phyloP scores from a whole-genome alignment of 2,113 vertebrate species.

The Ceyx cyanopectus region DNA sequence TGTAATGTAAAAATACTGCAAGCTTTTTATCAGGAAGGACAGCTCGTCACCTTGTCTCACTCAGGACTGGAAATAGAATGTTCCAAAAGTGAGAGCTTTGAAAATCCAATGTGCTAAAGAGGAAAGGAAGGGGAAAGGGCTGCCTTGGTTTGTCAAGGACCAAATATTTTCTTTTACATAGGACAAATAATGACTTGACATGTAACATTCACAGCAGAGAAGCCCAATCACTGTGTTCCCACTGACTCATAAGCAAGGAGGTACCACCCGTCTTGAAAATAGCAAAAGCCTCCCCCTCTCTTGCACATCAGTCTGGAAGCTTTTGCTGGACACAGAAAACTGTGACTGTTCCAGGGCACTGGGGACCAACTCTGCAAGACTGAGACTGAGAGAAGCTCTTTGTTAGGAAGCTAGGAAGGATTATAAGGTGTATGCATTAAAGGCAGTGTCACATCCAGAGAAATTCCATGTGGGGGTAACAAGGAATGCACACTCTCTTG shows the following conservation, averaged over 20 bases:
- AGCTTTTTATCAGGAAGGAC: conserved; percentile 69
- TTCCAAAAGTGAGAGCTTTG: conserved; percentile 63
- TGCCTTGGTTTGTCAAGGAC: conserved; percentile 48
- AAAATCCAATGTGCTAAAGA: conserved; percentile 48
- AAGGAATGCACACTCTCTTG: neutral
- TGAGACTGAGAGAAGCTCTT: neutral
- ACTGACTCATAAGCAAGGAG: conserved; percentile 49
- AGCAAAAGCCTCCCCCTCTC: conserved; percentile 28
- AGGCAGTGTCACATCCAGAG: neutral
- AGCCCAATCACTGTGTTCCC: conserved; percentile 12
- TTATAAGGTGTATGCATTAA: neutral
- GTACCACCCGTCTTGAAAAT: conserved; percentile 38
- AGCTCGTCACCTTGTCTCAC: conserved; percentile 64
- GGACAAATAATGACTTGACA: conserved; percentile 61
- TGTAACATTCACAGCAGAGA: conserved; percentile 52
- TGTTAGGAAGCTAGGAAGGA: neutral
- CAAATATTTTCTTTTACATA: conserved; percentile 64
- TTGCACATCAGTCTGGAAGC: neutral
- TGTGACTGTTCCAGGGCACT: neutral
- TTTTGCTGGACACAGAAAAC: neutral
- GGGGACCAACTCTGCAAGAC: neutral
- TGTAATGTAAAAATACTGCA: conserved; percentile 63
- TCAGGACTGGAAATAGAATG: conserved; percentile 52
- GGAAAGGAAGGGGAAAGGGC: conserved; percentile 46
- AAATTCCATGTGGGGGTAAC: neutral